phyloP scores from a whole-genome alignment of 2,113 vertebrate genomes.

The Poecile atricapillus region DNA sequence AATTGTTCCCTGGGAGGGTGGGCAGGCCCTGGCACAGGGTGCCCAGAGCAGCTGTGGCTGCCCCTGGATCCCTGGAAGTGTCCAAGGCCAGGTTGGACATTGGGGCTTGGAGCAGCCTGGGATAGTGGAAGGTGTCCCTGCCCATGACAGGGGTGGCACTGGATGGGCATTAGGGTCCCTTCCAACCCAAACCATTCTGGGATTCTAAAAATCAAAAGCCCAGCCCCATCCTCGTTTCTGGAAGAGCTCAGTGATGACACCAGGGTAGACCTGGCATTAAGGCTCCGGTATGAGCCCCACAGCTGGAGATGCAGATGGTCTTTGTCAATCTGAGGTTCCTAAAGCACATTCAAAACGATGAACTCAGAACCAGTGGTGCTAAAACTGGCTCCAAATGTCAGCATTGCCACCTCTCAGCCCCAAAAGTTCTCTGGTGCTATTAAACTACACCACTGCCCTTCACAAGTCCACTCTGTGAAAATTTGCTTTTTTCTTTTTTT shows the following conservation, averaged over 20 bases:
- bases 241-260: neutral
- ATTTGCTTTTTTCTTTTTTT: accelerated
- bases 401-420: neutral
- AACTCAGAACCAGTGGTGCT: neutral
- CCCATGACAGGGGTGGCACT: neutral
- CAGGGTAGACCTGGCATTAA: neutral
- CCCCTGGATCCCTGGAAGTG: neutral
- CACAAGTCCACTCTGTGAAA: neutral
- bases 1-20: neutral
- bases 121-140: neutral
- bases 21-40: neutral
- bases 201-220: neutral
- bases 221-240: neutral
- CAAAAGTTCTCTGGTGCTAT: neutral
- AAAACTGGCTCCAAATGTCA: neutral
- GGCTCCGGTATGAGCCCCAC: neutral
- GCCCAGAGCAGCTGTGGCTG: neutral
- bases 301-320: neutral
- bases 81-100: neutral
- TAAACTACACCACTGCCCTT: neutral
- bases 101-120: neutral
- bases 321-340: neutral
- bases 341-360: neutral
- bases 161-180: accelerated
- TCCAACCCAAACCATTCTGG: neutral